Percentiles rank a stretch among this genome's conserved stretches.
Conservation (phyloP, 1,140 invertebrate species). For the Drosophila subpulchrella region DNA sequence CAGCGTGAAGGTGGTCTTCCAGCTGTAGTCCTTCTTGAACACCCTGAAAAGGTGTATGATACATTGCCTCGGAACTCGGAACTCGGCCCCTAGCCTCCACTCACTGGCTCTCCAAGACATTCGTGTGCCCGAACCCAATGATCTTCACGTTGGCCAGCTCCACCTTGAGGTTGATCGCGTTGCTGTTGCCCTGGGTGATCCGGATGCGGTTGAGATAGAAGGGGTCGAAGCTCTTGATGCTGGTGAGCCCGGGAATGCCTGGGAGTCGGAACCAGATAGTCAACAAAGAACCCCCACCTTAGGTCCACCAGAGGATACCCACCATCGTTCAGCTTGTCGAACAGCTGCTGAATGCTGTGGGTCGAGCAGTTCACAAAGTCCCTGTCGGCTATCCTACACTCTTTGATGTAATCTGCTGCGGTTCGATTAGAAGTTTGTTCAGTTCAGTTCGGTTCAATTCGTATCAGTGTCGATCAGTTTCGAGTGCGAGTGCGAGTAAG, state of each 20-base stretch:
- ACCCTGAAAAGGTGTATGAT: conserved; percentile 84
- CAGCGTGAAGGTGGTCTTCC: conserved; percentile 87
- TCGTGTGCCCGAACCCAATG: conserved; percentile 87
- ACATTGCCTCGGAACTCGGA: background rate
- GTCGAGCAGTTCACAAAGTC: conserved; percentile 88
- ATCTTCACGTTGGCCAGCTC: conserved; percentile 88
- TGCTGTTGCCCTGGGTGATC: conserved; percentile 88
- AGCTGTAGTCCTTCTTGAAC: conserved; percentile 87
- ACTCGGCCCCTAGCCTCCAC: no score
- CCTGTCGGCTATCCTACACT: conserved; percentile 87
- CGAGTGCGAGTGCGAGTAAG: conserved; percentile 23
- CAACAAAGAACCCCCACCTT: background rate
- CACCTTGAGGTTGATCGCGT: conserved; percentile 89
- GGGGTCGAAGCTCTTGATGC: conserved; percentile 87
- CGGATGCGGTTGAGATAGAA: conserved; percentile 87
- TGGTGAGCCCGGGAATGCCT: conserved; percentile 83
- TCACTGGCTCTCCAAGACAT: conserved; percentile 87
- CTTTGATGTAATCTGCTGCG: conserved; percentile 88
- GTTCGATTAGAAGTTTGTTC: conserved; percentile 72
- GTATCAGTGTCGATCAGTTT: conserved; percentile 13
- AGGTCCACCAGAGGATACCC: conserved; percentile 14
- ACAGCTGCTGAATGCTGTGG: conserved; percentile 87
- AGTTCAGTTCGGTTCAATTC: conserved; percentile 43
- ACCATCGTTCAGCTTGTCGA: conserved; percentile 86
- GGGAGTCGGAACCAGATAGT: background rate